Evolutionary conservation across 2,113 vertebrate species (phyloP), one percentile per base, ranked within the genome.

Genomic region (Corvus moneduloides): DNA sequence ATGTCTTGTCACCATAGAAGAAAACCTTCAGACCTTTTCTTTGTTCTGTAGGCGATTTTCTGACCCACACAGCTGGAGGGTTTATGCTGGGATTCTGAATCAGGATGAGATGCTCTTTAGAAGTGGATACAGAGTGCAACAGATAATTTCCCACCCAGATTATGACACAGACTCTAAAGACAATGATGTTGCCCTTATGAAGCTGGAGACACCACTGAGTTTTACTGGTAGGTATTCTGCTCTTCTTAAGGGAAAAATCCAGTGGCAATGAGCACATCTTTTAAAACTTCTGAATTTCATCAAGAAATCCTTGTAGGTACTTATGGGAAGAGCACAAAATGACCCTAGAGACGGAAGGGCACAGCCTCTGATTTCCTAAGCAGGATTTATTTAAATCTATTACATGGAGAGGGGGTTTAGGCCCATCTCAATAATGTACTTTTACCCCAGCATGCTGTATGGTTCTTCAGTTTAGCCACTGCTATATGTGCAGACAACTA

Each of bases 181-280:
- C 96, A 97, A 98, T 4, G 98, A 98, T 56, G 52, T 98, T 7
- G 98, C 98, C 6, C 98, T 98, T 3, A 97, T 98, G 97, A 98
- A 98, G 87, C 59, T 98, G 88, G 97, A 97, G 62, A 72, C 61
- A 4, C 91, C 94, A 0, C 82, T 98, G 73, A 33, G 2, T 37
- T 97, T 98, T 72, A 95, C 39, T 6, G 96, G 98, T 98, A 75
- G 7, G 63, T 85, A 30, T 73, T 63, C 39, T 54, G 22, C 52
- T 51, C 27, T 6, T 39, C n/a, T 39, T 52, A 46, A 64, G 26
- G 44, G 24, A 68, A 78, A 92, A 93, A 71, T 66, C 44, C 41
- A 48, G 37, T 30, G 43, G 27, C 37, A 66, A 6, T 24, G 23
- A 84, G 21, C 20, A 32, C 7, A 26, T 33, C 13, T 46, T 61